Evolutionary conservation across 2,797 vertebrate species (phyloP), one percentile per base, ranked within the genome.

Genomic region (Melanotaenia maccullochi): DNA sequence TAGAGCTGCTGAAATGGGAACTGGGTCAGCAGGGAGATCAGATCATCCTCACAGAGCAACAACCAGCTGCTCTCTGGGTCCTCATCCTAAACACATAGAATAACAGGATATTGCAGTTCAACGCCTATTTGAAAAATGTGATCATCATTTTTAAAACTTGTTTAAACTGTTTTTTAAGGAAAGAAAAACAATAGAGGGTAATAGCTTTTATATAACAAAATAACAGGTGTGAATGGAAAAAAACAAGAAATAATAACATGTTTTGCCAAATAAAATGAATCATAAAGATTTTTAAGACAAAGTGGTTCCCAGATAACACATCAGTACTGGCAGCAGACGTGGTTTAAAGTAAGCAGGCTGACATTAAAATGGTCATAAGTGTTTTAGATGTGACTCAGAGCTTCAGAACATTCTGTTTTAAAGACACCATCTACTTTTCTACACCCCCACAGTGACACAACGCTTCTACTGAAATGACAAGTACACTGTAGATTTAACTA

Each of bases 1-100:
- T 97, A 98, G 61, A 99, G 95, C 64, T 99, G 96, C 85, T 96
- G 95, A 90, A 99, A 99, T 0, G 97, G 97, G 74, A 99, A 99
- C 92, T 99, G 98, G 76, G 95, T 96, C 67, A 99, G 91, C 14
- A 99, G 88, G 18, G 92, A 91, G 73, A 99, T 94, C 68, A 99
- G 92, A 81, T 99, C 97, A 63, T 99, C 97, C 86, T 99, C 98
- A 65, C 93, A 95, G 67, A 99, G 95, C 18, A 99, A 90, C 88
- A 97, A 82, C 97, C 98, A 99, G 91, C 96, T 96, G 60, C 96
- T 96, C 72, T 98, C 97, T 42, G 97, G 97, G 79, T 98, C 97
- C 85, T 99, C 98, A 80, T 99, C 98, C 98, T 99, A 11, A 71
- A 78, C 58, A 67, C 33, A 79, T 0, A 73, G 9, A 73, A 64